Evolutionary conservation across 23 tunicate genomes (phyloP), one percentile per base, ranked within the genome.

Genomic region (Clavelina lepadiformis): DNA sequence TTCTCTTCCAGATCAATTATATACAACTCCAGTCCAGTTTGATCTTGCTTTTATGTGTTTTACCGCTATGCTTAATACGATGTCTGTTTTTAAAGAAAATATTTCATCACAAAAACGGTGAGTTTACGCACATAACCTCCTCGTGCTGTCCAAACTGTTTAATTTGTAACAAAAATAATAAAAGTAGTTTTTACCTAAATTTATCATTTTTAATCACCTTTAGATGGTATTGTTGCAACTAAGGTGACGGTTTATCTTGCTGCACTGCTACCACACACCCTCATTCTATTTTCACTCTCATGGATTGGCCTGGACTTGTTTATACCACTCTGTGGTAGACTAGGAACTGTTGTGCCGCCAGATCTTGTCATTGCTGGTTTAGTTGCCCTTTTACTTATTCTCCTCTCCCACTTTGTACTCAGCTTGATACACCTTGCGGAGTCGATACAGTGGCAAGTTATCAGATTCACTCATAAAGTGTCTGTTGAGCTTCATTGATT

Each of bases 301-400:
- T 29, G 45, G 15, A 15, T 80, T 28, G 35, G 74, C 21, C 61
- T 84, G 54, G 77, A 74, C 1, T 49, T 88, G 38, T 88, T 88
- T 38, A 70, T 88, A 37, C 80, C 96, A 25, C 54, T 88, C 26
- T 60, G 68, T 34, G 85, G 85, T n/a, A 63, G 96, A 32, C 8
- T 59, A 27, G 96, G 96, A n/a, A 81, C 70, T 18, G 67, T 51
- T 19, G 72, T 54, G 0, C 87, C 96, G 3, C 87, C 96, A 0
- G 96, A 88, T 30, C 8, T 88, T n/a, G 47, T 88, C 38, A 71
- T 88, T n/a, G 71, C 38, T 25, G 15, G 61, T 20, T 29, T 88
- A 3, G 36, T 67, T 11, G 82, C 88, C 3, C 4, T 74, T n/a
- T 31, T 54, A 2, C 36, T 68, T 8, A 45, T 61, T 6, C 56